Evolutionary conservation across 92 coral and sea anemone species (phyloP), one percentile per base, ranked within the genome.

Genomic region (Blastomussa wellsi): DNA sequence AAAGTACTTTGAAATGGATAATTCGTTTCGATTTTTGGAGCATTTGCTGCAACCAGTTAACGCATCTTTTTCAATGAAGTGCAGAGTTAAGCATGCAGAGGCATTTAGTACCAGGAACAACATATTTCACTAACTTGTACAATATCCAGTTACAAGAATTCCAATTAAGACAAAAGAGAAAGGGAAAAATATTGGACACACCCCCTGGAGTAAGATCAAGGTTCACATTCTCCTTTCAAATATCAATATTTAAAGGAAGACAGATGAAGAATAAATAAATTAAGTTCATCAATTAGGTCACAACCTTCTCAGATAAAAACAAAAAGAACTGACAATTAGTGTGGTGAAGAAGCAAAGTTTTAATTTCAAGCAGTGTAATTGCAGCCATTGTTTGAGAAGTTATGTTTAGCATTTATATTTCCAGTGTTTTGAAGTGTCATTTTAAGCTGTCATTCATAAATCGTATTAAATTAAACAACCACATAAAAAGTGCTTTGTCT

Each of bases 371-470:
- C 12, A n/a, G n/a, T n/a, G n/a, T n/a, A n/a, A 8, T 51, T 7
- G 22, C 2, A 14, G 57, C 22, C 16, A 51, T 51, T 51, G 49
- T 44, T 51, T 51, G 22, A 51, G 57, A 17, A 51, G 14, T 14
- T 51, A 48, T 7, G 49, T 8, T 57, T 5, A 33, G 42, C 74
- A 68, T 75, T 17, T n/a, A n/a, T n/a, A 17, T 26, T 26, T 76
- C 48, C 36, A 5, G 47, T 3, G 11, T 68, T 9, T 20, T 22
- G 33, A 77, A 55, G 67, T 53, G 42, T 24, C 68, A 77, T 37
- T 37, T 14, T 47, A 74, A 77, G 47, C 64, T 52, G 81, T 36
- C 81, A 11, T 36, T 28, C 79, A 47, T 52, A 79, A 79, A 79
- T 60, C 72, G 19, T 16, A 26, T 37, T 26, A 5, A 31, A 17